phyloP scores from a whole-genome alignment of 2,113 vertebrate species.

The Menura novaehollandiae region DNA sequence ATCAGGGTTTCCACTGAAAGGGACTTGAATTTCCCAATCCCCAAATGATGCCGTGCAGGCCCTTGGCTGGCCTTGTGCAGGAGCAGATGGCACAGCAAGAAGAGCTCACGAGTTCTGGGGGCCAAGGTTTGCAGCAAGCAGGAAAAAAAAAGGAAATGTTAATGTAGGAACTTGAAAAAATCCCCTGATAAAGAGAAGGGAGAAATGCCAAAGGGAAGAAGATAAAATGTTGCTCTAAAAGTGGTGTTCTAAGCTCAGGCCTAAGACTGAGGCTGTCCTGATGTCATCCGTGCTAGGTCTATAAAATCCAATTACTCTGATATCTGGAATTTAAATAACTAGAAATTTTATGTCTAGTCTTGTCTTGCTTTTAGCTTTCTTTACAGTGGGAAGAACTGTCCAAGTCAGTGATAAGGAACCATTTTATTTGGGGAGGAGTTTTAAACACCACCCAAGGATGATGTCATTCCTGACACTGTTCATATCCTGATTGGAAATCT shows the following conservation, averaged over 20 bases:
- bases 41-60: neutral
- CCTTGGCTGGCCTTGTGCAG: slow-evolving; percentile 5
- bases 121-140: slow-evolving; percentile 13
- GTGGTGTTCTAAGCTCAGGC: neutral
- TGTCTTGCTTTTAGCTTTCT: slow-evolving; percentile 44
- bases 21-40: neutral
- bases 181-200: slow-evolving; percentile 50
- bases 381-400: slow-evolving; percentile 22
- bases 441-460: slow-evolving; percentile 23
- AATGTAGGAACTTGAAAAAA: slow-evolving; percentile 49
- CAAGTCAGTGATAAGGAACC: slow-evolving; percentile 57
- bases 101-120: neutral
- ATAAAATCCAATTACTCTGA: slow-evolving; percentile 31
- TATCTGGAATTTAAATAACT: slow-evolving; percentile 24
- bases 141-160: neutral
- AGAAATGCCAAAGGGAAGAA: slow-evolving; percentile 46
- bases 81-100: slow-evolving; percentile 39
- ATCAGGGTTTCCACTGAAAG: neutral
- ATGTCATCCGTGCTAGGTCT: slow-evolving; percentile 40
- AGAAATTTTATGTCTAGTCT: slow-evolving; percentile 30
- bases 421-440: slow-evolving; percentile 53
- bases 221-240: neutral
- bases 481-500: slow-evolving; percentile 24
- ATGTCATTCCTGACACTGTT: slow-evolving; percentile 29
- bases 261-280: neutral